These are phyloP conservation scores for Galago senegalensis DNA, from an alignment of 2,797 vertebrate species.

Conservation along the genomic window DNA sequence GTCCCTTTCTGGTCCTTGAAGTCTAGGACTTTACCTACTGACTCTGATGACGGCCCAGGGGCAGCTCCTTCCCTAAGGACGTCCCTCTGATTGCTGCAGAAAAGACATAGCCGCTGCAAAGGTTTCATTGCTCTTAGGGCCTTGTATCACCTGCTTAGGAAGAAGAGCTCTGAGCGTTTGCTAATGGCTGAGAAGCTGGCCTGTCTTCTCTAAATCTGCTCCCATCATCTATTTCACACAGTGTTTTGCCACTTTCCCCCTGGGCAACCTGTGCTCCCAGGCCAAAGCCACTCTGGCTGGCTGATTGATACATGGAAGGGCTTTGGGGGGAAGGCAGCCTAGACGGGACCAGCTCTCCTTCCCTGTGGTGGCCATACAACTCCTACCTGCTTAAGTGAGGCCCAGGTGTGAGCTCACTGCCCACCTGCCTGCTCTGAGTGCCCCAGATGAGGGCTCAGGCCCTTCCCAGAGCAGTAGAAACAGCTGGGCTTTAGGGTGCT, in stretches of 20 bases:
- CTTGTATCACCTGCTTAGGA: neutral
- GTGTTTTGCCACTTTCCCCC: neutral
- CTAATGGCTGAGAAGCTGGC: neutral
- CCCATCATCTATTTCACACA: neutral
- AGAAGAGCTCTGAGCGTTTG: neutral
- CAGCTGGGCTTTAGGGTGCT: conserved; percentile 47
- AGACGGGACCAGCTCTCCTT: neutral
- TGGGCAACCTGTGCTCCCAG: neutral
- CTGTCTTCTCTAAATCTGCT: neutral
- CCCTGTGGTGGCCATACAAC: neutral
- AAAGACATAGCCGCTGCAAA: neutral
- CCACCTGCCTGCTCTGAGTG: fast-evolving
- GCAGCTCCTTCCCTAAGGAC: neutral
- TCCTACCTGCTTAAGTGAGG: neutral
- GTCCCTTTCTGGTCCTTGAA: neutral
- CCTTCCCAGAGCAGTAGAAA: neutral
- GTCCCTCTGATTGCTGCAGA: neutral
- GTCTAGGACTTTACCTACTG: neutral
- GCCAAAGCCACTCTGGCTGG: neutral
- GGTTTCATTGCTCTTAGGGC: neutral
- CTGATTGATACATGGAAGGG: neutral
- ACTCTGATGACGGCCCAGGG: neutral
- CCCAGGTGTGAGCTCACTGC: neutral
- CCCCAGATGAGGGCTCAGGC: neutral
- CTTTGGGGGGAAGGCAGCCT: neutral